These are phyloP conservation scores for Drepana arcuata DNA, from an alignment of 1,140 invertebrate genomes.

Conservation along the genomic window DNA sequence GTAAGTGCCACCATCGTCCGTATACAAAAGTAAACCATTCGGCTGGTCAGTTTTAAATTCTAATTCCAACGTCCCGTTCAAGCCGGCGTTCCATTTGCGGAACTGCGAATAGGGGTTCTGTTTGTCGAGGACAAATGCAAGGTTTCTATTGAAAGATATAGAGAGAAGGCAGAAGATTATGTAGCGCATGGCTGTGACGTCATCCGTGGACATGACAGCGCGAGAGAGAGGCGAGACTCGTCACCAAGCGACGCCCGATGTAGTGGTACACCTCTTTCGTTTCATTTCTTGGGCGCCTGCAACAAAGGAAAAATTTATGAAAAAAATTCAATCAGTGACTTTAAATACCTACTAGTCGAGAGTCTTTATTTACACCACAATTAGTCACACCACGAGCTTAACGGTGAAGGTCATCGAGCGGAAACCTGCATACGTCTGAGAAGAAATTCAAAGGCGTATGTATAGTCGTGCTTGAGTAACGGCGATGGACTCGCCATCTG, in stretches of 20 bases:
- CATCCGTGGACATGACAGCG: constrained; percentile 32
- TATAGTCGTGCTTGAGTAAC: no score
- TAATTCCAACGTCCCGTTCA: constrained; percentile 90
- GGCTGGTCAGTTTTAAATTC: constrained; percentile 94
- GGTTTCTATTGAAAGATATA: constrained; percentile 46
- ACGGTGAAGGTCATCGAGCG: no score
- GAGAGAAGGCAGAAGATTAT: constrained; percentile 55
- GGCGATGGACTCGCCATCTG: no score
- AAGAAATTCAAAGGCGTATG: no score
- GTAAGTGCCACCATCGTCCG: constrained; percentile 93
- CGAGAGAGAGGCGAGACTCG: constrained; percentile 25
- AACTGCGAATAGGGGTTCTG: constrained; percentile 91
- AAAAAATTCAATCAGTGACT: no score
- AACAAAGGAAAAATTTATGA: constrained; percentile 39
- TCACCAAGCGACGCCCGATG: constrained; percentile 43
- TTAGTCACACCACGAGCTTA: no score
- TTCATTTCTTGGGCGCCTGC: constrained; percentile 55
- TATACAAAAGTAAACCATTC: constrained; percentile 91
- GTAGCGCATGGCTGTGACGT: constrained; percentile 51
- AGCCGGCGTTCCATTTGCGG: constrained; percentile 88
- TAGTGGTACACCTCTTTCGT: constrained; percentile 42
- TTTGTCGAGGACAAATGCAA: constrained; percentile 85
- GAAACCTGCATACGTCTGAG: no score
- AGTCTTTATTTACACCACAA: no score
- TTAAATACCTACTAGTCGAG: no score